Base-by-base conservation (phyloP, 1,140 invertebrate genomes). In the Tetraneura akinire region DNA sequence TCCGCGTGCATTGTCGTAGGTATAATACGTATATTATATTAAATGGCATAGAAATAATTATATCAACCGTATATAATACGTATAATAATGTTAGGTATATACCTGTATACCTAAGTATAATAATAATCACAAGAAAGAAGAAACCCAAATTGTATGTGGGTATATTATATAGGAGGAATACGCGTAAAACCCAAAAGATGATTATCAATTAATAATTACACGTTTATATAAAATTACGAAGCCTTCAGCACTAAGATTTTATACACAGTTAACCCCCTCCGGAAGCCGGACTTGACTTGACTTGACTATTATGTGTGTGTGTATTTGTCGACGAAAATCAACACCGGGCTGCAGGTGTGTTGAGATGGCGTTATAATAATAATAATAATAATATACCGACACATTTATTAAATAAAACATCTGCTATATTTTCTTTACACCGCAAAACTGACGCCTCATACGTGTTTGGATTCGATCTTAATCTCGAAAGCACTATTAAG, bases 181-280 rank as follows among this genome's bases (percentile, higher is more conserved):
- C 32, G 32, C 3, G 14, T 60, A 11, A 49, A 55, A 57, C 73
- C 55, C 51, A 76, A 76, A 76, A 76, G 73, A 76, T 74, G 71
- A 74, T 74, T 74, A 74, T 76, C 73, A 76, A 76, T 76, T 76
- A 76, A n/a, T n/a, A n/a, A 76, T 76, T 76, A 76, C 73, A 76
- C 73, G 73, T 76, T 76, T 76, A 76, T 37, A 37, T 42, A n/a
- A 37, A 4, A 37, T 37, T n/a, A 8, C 18, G 16, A 60, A 76
- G 53, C 73, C 73, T 60, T 76, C 73, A 60, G 73, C 73, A 26
- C 73, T 29, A 76, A 76, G 73, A 76, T 76, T 76, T 76, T 23
- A 42, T 37, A 21, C 32, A 37, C 45, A 13, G 23, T 51, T 32
- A 29, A 3, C 71, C 71, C 49, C 73, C 51, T 37, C 73, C 73